Evolutionary conservation across 2,888 invertebrate species (phyloP), one percentile per base, ranked within the genome.

Genomic region (Bugula neritina): DNA sequence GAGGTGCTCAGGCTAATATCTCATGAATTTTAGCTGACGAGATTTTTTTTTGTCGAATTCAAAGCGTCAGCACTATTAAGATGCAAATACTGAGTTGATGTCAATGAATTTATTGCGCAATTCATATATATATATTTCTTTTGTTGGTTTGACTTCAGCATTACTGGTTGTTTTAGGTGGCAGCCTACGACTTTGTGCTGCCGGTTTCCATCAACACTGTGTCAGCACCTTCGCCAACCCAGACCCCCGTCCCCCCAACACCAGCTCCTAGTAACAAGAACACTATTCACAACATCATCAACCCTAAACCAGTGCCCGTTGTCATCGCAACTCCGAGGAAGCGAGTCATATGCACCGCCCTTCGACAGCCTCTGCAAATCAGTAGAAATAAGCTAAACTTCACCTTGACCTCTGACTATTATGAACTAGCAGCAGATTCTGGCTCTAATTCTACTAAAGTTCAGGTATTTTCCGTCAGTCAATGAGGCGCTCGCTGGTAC

Each of bases 151-250:
- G n/a, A n/a, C n/a, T n/a, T n/a, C n/a, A n/a, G n/a, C n/a, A n/a
- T n/a, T n/a, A n/a, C n/a, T n/a, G n/a, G n/a, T n/a, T 17, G 17
- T 69, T 54, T 1, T 78, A 83, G 83, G 82, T 84, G 71, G 83
- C 84, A 23, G 80, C 83, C 3, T 84, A 84, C 78, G 82, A 83
- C 74, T 84, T 84, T 76, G 74, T 81, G 35, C 77, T 84, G 75
- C 82, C 83, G 27, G 81, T 82, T 34, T 73, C 79, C 35, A 80
- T 84, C 72, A 84, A 84, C 75, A 76, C 80, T 73, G 77, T 79
- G 21, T 78, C 78, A 31, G 82, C 81, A 23, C 81, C 81, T 27
- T 74, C 80, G 17, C 77, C 79, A 21, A 78, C 81, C 27, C 80
- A 81, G 21, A 75, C 79, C 75, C 80, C 81, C 55, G 74, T 77